Base-by-base conservation (phyloP, 2,888 invertebrate species). In the Limnephilus rhombicus region DNA sequence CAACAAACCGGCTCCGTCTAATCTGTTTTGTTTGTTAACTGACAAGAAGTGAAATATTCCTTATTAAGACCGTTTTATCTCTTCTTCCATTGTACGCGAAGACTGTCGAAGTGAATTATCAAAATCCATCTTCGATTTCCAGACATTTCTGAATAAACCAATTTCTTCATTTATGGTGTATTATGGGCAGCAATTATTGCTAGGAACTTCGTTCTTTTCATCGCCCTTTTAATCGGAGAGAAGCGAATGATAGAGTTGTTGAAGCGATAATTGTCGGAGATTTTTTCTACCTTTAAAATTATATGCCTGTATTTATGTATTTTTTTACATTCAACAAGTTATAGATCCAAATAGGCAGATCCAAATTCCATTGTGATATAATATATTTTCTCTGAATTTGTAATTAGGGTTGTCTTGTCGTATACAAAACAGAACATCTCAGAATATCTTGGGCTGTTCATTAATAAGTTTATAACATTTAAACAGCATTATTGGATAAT, bases 21-120 rank as follows among this genome's bases (percentile, higher is more conserved):
- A 68, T 85, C 85, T 37, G 34, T 41, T 31, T 85, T 85, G 85
- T 85, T 85, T 41, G 85, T 85, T 85, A 85, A 85, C 85, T 85
- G 82, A n/a, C 68, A 68, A 68, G 24, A 68, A 68, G 24, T 68
- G 68, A 68, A 68, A 68, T 68, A 68, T 68, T 68, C 68, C 68
- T 68, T 68, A 68, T n/a, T 68, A 24, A 68, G 68, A 68, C 68
- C 68, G 24, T 68, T 68, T 68, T 68, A 68, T 9, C 68, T 68
- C n/a, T 9, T 68, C 68, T 68, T n/a, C 68, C 68, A 68, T 68
- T 68, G 68, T n/a, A 24, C 24, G 24, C 9, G n/a, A 1, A 68
- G 24, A 24, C 68, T 68, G 68, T 24, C 24, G 68, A 68, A 68
- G 68, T 68, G 68, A 68, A 68, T 68, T 68, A 68, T 68, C 24